Evolutionary conservation across 2,888 invertebrate genomes (phyloP).

Genomic region (Drosophila sordidula): DNA sequence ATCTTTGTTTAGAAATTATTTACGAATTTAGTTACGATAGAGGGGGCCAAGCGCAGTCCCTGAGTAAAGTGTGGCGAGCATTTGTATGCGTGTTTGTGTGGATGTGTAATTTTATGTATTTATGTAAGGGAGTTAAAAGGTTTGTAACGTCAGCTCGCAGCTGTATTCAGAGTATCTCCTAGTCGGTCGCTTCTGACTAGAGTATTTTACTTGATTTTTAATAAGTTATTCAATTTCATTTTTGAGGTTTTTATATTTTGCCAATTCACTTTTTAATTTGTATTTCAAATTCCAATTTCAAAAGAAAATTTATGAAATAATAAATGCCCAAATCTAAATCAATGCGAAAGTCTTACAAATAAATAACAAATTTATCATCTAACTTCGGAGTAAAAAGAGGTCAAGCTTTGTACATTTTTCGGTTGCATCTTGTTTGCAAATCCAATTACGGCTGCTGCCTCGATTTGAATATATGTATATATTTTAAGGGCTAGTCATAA

Average conservation of each 20-base stretch:
- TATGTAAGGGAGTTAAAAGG: too few relatives aligned
- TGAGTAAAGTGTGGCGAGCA: too few relatives aligned
- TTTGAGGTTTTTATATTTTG: not conserved
- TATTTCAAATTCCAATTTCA: not conserved
- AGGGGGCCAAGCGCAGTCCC: too few relatives aligned
- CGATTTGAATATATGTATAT: conserved; percentile 54
- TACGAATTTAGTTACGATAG: too few relatives aligned
- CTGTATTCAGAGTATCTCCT: too few relatives aligned
- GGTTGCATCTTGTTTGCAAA: conserved; percentile 35
- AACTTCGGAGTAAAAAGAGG: conserved; percentile 21
- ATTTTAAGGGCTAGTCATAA: conserved; percentile 56
- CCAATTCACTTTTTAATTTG: not conserved
- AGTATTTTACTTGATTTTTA: not conserved
- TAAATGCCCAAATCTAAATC: conserved; percentile 20
- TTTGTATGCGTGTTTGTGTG: too few relatives aligned
- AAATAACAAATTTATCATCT: conserved; percentile 60
- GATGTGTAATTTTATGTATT: too few relatives aligned
- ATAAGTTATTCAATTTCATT: not conserved
- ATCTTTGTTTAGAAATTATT: too few relatives aligned
- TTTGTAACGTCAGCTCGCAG: too few relatives aligned
- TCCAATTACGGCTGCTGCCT: conserved; percentile 44
- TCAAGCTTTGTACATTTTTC: conserved; percentile 43
- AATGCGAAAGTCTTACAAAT: conserved; percentile 33
- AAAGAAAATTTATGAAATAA: conserved; percentile 33
- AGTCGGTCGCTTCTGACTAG: too few relatives aligned